Conservation (phyloP, 2,888 invertebrate species). For the Drosophila emarginata region DNA sequence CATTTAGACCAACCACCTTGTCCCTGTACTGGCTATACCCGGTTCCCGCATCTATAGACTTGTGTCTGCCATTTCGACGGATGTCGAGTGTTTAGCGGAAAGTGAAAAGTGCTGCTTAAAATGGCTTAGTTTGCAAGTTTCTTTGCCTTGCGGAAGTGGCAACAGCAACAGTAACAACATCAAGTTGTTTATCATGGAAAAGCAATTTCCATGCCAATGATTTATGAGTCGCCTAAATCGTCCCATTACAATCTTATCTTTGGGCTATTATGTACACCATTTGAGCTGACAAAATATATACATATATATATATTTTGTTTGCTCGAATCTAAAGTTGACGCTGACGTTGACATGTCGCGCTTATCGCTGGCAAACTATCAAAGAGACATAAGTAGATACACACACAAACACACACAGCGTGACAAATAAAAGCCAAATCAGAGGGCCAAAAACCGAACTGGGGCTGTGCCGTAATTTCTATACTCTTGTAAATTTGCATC, state of each 20-base stretch:
- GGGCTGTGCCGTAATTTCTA: not conserved
- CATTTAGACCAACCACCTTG: conserved; percentile 34
- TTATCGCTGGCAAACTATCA: conserved; percentile 77
- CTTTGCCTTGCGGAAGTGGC: conserved; percentile 68
- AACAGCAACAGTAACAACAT: conserved; percentile 33
- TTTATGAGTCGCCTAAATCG: conserved; percentile 78
- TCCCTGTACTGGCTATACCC: conserved; percentile 9
- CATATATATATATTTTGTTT: conserved; percentile 1
- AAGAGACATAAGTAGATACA: conserved; percentile 23
- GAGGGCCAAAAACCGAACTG: conserved; percentile 7
- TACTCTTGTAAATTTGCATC: not conserved
- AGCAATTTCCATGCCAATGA: conserved; percentile 78
- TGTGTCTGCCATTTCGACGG: conserved; percentile 44
- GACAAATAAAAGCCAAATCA: conserved; percentile 36
- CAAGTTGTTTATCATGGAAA: conserved; percentile 77
- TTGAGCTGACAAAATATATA: conserved; percentile 78
- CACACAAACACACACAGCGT: conserved; percentile 50
- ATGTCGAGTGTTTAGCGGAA: conserved; percentile 78
- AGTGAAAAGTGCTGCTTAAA: conserved; percentile 78
- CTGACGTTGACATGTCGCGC: conserved; percentile 78
- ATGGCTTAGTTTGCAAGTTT: conserved; percentile 77
- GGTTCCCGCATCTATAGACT: conserved; percentile 18
- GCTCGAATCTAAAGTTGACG: conserved; percentile 60
- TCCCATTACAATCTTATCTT: conserved; percentile 74
- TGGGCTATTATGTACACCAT: conserved; percentile 76